Evolutionary conservation across 2,113 vertebrate species (phyloP).

Genomic region (Chaetura pelagica): DNA sequence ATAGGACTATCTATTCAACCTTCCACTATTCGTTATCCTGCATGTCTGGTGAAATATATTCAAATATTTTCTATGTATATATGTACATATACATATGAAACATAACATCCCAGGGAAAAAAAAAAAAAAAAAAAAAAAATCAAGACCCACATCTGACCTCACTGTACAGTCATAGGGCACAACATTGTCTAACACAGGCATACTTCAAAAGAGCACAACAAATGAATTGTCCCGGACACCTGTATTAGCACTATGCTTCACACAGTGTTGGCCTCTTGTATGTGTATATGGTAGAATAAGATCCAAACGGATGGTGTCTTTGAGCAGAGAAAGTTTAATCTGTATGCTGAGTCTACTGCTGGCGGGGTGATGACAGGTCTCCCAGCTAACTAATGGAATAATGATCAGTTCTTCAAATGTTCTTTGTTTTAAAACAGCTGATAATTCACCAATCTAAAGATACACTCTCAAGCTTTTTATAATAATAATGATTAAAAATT

Average conservation of each 20-base stretch:
- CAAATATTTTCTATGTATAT: neutral
- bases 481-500: neutral
- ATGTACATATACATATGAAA: neutral
- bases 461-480: neutral
- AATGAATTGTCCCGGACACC: neutral
- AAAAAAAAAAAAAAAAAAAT: neutral
- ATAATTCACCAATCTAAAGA: neutral
- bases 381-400: neutral
- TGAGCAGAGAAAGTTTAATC: neutral
- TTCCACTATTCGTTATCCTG: neutral
- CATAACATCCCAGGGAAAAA: neutral
- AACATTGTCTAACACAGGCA: neutral
- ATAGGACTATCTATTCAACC: neutral
- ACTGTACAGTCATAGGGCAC: neutral
- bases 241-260: neutral
- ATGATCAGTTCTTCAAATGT: neutral
- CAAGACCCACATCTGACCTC: neutral
- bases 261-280: neutral
- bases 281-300: neutral
- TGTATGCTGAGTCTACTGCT: neutral
- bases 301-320: neutral
- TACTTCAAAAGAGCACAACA: neutral
- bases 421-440: neutral
- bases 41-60: neutral
- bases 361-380: neutral